Base-by-base conservation (phyloP, 2,113 vertebrate genomes). In the Toxotes jaculatrix region DNA sequence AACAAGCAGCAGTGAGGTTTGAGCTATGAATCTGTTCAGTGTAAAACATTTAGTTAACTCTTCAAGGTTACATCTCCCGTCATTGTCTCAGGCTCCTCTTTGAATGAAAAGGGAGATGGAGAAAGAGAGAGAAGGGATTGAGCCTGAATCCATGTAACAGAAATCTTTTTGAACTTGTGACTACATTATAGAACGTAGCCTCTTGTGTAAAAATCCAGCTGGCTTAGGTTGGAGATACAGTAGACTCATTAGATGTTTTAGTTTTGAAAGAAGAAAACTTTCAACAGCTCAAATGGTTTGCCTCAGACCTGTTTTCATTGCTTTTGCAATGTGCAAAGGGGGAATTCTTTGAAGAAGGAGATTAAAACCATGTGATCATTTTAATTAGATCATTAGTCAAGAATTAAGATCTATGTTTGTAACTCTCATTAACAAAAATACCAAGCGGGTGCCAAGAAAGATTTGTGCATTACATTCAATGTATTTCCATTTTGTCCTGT, bases 331-430 rank as follows among this genome's bases (percentile, higher is more conserved):
- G 84, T 84, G 87, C 80, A 82, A 67, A 43, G 17, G 49, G 60
- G 80, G 86, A 86, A 78, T 82, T 88, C 88, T 95, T 94, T 93
- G 89, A 94, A 93, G 92, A 90, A 87, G 80, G 73, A 89, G 85
- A 94, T 94, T 93, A 93, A 91, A 93, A 92, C 91, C 92, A 93
- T 94, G 93, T 95, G 92, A 94, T 94, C 84, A 86, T 91, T 94
- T 94, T 93, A 94, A 95, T 95, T 93, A 92, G 89, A 94, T 93
- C 92, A 95, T 95, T 95, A 95, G 93, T 82, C 69, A 84, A 91
- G 89, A 95, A 94, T 93, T 93, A 92, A 87, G 85, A 93, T 95
- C 89, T 88, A 87, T 90, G 89, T 94, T 94, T 95, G 90, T 87
- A 89, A 90, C 86, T 88, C 92, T 93, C 91, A 93, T 93, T 93